Conservation (phyloP, 2,888 invertebrate species). For the Mylabris sibirica region DNA sequence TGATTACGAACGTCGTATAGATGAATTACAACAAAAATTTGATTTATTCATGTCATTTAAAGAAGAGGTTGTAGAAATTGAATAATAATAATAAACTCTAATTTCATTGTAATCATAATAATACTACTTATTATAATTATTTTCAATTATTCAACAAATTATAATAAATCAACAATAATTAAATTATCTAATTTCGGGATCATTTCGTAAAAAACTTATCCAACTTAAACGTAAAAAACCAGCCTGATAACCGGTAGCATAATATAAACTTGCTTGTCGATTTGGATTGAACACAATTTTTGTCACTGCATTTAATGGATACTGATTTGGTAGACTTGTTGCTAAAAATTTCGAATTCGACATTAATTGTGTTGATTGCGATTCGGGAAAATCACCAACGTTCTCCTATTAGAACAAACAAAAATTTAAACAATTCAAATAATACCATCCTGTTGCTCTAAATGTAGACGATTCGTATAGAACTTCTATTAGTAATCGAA, state of each 20-base stretch:
- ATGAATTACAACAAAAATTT: slow-evolving; percentile 18
- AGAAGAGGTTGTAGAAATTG: slow-evolving; percentile 17
- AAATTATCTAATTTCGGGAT: slow-evolving; percentile 37
- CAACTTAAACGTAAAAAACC: slow-evolving; percentile 60
- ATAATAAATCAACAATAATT: slow-evolving; percentile 21
- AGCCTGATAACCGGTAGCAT: slow-evolving; percentile 61
- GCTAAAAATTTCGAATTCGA: slow-evolving; percentile 22
- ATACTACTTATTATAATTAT: slow-evolving; percentile 19
- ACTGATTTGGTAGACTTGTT: slow-evolving; percentile 41
- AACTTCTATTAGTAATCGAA: no score
- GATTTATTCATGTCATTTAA: background rate
- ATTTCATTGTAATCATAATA: slow-evolving; percentile 1
- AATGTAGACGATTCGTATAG: no score
- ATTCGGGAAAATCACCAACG: slow-evolving; percentile 35
- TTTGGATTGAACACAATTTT: slow-evolving; percentile 63
- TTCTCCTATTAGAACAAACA: slow-evolving; percentile 37
- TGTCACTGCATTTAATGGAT: slow-evolving; percentile 53
- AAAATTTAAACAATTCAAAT: background rate
- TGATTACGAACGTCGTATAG: slow-evolving; percentile 18
- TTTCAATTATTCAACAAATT: slow-evolving; percentile 17
- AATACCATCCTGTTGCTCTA: no score
- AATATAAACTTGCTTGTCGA: slow-evolving; percentile 57
- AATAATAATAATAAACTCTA: slow-evolving; percentile 20
- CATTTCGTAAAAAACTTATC: slow-evolving; percentile 49
- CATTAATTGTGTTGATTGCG: slow-evolving; percentile 21